A percentile compares a stretch with the other conserved stretches of the same genome.
These are phyloP conservation scores for Caenorhabditis latens DNA, from an alignment of 1,140 invertebrate species.

Conservation along the genomic window DNA sequence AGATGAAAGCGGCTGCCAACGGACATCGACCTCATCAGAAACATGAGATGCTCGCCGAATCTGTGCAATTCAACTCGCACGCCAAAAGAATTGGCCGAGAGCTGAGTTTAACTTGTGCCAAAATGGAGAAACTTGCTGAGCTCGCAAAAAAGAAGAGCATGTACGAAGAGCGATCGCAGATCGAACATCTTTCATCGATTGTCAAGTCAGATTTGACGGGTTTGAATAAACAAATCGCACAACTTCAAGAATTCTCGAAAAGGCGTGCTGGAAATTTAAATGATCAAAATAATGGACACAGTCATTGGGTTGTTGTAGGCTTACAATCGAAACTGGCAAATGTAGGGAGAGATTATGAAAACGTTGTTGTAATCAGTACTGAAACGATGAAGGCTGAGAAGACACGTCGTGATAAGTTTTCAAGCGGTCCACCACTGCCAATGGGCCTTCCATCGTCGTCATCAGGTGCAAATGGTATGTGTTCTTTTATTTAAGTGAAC, in stretches of 20 bases:
- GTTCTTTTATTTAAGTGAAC: no score
- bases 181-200: constrained; percentile 96
- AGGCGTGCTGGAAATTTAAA: constrained; percentile 81
- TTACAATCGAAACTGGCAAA: constrained; percentile 93
- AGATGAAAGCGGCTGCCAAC: constrained; percentile 72
- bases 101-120: constrained; percentile 93
- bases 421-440: constrained; percentile 78
- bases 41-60: constrained; percentile 83
- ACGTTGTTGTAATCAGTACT: constrained; percentile 89
- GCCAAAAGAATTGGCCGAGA: constrained; percentile 92
- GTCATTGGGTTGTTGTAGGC: constrained; percentile 92
- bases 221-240: constrained; percentile 94
- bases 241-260: constrained; percentile 78
- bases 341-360: constrained; percentile 97
- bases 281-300: constrained; percentile 88
- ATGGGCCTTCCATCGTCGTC: constrained; percentile 74
- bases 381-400: constrained; percentile 97
- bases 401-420: constrained; percentile 91
- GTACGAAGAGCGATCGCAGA: constrained; percentile 93
- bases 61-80: constrained; percentile 94
- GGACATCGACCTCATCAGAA: constrained; percentile 63
- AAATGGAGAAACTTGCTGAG: constrained; percentile 95
- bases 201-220: constrained; percentile 92
- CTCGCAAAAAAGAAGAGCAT: constrained; percentile 96
- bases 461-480: constrained; percentile 71